Conservation (phyloP, 1,140 invertebrate genomes). For the Hycleus phaleratus region DNA sequence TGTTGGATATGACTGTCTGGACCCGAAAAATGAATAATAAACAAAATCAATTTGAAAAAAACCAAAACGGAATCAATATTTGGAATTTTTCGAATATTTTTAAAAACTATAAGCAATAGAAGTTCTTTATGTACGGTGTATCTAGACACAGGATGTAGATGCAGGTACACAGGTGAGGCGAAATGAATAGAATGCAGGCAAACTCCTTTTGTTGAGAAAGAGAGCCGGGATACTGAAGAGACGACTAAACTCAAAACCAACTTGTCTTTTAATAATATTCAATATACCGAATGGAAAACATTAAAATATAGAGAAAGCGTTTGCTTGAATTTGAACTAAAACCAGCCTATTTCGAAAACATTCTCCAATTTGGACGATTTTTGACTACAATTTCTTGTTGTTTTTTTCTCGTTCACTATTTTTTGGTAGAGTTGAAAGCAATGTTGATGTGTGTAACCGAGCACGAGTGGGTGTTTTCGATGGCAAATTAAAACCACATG, state of each 20-base stretch:
- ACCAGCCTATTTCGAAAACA: too few relatives aligned
- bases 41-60: too few relatives aligned
- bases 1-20: too few relatives aligned
- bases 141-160: conserved; percentile 27
- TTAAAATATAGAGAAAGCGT: too few relatives aligned
- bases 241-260: conserved; percentile 6
- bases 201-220: conserved; percentile 26
- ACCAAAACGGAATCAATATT: too few relatives aligned
- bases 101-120: too few relatives aligned
- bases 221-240: neutral
- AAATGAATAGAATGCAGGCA: conserved; percentile 34
- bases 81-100: too few relatives aligned
- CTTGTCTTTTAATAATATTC: too few relatives aligned
- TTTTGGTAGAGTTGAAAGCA: neutral
- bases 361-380: neutral
- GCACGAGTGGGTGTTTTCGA: conserved; percentile 24
- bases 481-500: conserved; percentile 34
- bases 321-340: too few relatives aligned
- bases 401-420: conserved; percentile 3
- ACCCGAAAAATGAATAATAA: too few relatives aligned
- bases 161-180: conserved; percentile 33
- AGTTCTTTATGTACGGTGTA: too few relatives aligned
- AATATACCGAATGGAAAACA: too few relatives aligned
- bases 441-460: neutral
- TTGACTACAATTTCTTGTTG: neutral